A percentile compares a stretch with the other conserved stretches of the same genome.
Conservation (phyloP, 2,888 invertebrate genomes). For the Rhodophaea formosa region DNA sequence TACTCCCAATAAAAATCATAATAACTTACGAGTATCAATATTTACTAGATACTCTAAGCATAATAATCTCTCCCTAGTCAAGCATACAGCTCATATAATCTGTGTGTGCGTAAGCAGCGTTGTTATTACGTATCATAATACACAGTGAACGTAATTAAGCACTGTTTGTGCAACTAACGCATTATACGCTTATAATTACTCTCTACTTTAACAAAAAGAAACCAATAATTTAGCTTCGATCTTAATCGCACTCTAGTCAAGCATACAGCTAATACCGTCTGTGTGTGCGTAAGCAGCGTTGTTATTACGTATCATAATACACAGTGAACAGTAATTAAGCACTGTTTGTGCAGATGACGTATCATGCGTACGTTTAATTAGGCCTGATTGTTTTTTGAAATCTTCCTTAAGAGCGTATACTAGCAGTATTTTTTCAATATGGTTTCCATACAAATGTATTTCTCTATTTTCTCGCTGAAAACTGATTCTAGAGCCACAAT, state of each 20-base stretch:
- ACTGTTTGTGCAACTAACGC: slow-evolving; percentile 37
- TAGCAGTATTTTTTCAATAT: no score
- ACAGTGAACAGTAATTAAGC: slow-evolving; percentile 40
- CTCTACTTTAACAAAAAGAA: no score
- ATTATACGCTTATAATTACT: neutral
- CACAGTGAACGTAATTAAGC: slow-evolving; percentile 42
- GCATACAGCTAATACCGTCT: slow-evolving; percentile 32
- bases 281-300: slow-evolving; percentile 58
- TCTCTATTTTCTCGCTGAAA: no score
- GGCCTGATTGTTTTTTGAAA: neutral
- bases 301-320: slow-evolving; percentile 65
- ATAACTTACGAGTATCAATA: no score
- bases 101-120: slow-evolving; percentile 58
- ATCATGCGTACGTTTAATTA: neutral
- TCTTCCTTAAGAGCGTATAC: no score
- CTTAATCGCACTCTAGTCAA: slow-evolving; percentile 29
- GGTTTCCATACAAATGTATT: no score
- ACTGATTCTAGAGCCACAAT: no score
- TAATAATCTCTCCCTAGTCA: slow-evolving; percentile 31
- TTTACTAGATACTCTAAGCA: no score
- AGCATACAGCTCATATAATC: slow-evolving; percentile 28
- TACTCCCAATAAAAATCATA: no score
- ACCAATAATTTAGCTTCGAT: no score
- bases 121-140: slow-evolving; percentile 66
- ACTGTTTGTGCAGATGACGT: slow-evolving; percentile 37